Evolutionary conservation across 2,797 vertebrate genomes (phyloP).

Genomic region (Gambusia yucatana): DNA sequence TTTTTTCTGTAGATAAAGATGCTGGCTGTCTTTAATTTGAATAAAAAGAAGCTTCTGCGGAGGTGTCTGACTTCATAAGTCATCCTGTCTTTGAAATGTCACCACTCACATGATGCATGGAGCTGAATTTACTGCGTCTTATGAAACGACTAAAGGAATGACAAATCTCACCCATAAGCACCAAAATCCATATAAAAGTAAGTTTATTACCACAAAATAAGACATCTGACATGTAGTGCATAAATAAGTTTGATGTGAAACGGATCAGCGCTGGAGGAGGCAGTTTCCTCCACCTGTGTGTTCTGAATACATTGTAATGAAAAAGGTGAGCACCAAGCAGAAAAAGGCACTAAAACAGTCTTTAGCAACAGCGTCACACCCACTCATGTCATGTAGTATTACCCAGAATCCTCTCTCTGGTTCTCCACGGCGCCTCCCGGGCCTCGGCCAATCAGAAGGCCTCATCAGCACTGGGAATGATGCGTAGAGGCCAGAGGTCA

Average conservation of each 20-base stretch:
- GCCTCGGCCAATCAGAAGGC: constrained; percentile 67
- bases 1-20: constrained; percentile 19
- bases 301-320: constrained; percentile 59
- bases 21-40: constrained; percentile 41
- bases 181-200: constrained; percentile 74
- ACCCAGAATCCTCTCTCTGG: constrained; percentile 66
- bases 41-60: constrained; percentile 17
- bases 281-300: constrained; percentile 24
- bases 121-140: constrained; percentile 9
- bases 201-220: constrained; percentile 82
- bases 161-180: constrained; percentile 31
- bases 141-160: constrained; percentile 5
- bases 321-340: constrained; percentile 59
- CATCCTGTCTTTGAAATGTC: constrained; percentile 23
- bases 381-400: constrained; percentile 37
- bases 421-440: neutral
- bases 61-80: neutral
- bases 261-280: constrained; percentile 33
- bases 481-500: constrained; percentile 59
- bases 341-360: constrained; percentile 80
- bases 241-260: constrained; percentile 70
- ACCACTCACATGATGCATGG: constrained; percentile 1
- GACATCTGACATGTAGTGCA: constrained; percentile 79
- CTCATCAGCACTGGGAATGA: constrained; percentile 64
- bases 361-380: constrained; percentile 40